Evolutionary conservation across 2,113 vertebrate species (phyloP).

Genomic region (Diphyllodes magnificus): DNA sequence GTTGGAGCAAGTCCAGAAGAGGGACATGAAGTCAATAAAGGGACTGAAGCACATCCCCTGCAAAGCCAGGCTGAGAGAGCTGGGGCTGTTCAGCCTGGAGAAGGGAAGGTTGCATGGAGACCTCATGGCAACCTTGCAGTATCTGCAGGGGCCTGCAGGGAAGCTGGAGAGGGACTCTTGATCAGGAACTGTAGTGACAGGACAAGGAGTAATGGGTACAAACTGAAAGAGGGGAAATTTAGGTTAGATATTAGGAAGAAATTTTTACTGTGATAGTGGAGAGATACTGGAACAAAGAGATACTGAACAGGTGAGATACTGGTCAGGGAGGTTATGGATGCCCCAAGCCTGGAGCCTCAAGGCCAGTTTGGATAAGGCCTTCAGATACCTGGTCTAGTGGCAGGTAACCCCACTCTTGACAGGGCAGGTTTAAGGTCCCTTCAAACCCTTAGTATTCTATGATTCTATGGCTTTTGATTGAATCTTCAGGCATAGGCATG

Average conservation of each 20-base stretch:
- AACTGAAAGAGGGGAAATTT: background rate
- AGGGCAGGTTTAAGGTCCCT: background rate
- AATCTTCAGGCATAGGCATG: background rate
- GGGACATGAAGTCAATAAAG: too few relatives aligned
- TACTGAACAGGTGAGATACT: too few relatives aligned
- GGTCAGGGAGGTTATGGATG: too few relatives aligned
- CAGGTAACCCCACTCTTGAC: background rate
- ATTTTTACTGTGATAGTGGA: background rate
- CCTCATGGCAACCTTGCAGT: background rate
- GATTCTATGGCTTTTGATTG: background rate
- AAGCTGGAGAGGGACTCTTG: background rate
- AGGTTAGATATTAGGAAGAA: background rate
- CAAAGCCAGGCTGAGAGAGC: too few relatives aligned
- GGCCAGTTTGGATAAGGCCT: background rate
- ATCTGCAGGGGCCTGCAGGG: background rate
- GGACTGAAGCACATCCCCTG: too few relatives aligned
- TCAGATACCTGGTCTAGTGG: background rate
- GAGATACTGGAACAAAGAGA: too few relatives aligned
- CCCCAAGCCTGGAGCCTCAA: background rate
- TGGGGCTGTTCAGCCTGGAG: too few relatives aligned
- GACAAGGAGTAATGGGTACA: background rate
- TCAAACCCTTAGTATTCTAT: background rate
- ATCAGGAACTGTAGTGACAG: background rate
- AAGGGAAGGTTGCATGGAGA: too few relatives aligned
- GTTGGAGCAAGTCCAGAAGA: too few relatives aligned